Base-by-base conservation (phyloP, 35 echinoderm and acorn worm genomes). In the Heliocidaris tuberculata region DNA sequence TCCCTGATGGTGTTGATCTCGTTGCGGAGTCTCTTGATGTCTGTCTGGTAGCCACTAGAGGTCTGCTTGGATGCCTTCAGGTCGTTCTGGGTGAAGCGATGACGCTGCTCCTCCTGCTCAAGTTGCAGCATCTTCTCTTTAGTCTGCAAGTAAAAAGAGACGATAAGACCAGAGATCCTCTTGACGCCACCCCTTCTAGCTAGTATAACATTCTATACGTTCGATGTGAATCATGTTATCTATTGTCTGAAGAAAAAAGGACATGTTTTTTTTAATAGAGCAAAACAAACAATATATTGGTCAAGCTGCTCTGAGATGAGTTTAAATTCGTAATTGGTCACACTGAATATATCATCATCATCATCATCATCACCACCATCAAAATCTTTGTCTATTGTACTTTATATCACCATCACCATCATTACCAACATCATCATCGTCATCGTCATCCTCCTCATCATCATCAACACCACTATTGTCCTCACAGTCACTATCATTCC, bases 101-200 rank as follows among this genome's bases (percentile, higher is more conserved):
- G 96, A 59, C 92, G 93, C 94, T 99, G 96, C 32, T 93, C 92
- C 85, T 96, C 98, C n/a, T 97, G 94, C 50, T 99, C 96, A 30
- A 96, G 90, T 49, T 97, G 96, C 19, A 95, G 94, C 30, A 94
- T 94, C 60, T 96, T 86, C 86, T 97, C 93, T 54, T 98, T 96
- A 2, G 95, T 95, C 97, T 98, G 90, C 7, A 94, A 78, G 19
- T n/a, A 32, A 47, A 17, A 15, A 13, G 19, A 10, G 32, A 89
- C 47, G 21, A 9, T 7, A n/a, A n/a, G n/a, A n/a, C n/a, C n/a
- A n/a, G n/a, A n/a, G n/a, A n/a, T n/a, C n/a, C n/a, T n/a, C n/a
- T n/a, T n/a, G n/a, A n/a, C n/a, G n/a, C n/a, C n/a, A n/a, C n/a
- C n/a, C n/a, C n/a, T n/a, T n/a, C n/a, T n/a, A n/a, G n/a, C n/a